Conservation (phyloP, 1,140 invertebrate species). For the Sycophila sp. region DNA sequence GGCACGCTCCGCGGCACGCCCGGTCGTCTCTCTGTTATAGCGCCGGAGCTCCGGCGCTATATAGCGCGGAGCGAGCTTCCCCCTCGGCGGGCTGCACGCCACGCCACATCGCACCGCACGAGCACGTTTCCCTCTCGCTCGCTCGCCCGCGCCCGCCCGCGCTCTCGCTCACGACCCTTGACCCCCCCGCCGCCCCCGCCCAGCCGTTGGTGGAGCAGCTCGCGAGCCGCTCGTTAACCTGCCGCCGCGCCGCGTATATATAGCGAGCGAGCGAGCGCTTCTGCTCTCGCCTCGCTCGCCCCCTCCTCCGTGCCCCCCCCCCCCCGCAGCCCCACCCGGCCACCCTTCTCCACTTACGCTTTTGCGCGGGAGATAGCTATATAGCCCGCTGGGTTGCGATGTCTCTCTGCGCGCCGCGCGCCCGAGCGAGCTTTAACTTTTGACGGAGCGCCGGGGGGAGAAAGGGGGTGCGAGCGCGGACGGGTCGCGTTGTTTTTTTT, state of each 20-base stretch:
- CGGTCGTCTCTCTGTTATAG: constrained; percentile 66
- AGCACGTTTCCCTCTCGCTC: constrained; percentile 30
- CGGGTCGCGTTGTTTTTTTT: not conserved
- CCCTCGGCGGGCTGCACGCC: constrained; percentile 39
- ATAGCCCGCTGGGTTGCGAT: not conserved
- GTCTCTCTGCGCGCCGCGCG: not conserved
- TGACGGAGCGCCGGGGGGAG: not conserved
- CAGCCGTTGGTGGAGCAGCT: constrained; percentile 32
- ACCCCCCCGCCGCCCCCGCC: constrained; percentile 37
- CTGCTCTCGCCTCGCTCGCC: constrained; percentile 23
- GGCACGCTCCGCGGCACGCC: constrained; percentile 67
- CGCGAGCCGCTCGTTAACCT: constrained; percentile 44
- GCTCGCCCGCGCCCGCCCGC: constrained; percentile 13
- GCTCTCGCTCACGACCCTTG: constrained; percentile 33
- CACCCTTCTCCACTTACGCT: too few relatives aligned
- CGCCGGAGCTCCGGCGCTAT: constrained; percentile 53
- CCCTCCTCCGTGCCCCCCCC: constrained; percentile 47
- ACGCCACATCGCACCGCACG: constrained; percentile 33
- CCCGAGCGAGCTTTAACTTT: constrained; percentile 34
- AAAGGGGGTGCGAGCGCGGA: not conserved
- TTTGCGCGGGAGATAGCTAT: constrained; percentile 13
- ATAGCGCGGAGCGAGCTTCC: constrained; percentile 37
- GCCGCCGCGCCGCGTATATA: too few relatives aligned
- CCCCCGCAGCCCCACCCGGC: constrained; percentile 37
- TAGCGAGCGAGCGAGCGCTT: not conserved